A percentile compares a stretch with the other conserved stretches of the same genome.
phyloP scores from a whole-genome alignment of 2,888 invertebrate species.

The Agyllia agylla region DNA sequence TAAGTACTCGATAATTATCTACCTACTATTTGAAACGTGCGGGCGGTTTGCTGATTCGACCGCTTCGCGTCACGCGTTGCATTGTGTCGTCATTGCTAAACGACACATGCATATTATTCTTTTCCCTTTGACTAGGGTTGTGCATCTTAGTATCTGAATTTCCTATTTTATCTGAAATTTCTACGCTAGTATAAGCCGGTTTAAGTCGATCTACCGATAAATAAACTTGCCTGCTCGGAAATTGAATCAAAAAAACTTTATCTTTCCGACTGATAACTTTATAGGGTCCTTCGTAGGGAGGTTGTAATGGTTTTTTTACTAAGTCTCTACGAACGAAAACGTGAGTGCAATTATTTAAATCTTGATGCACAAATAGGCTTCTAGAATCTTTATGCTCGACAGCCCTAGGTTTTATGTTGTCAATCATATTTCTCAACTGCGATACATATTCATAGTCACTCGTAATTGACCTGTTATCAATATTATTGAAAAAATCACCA shows the following conservation, averaged over 20 bases:
- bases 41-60: neutral
- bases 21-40: neutral
- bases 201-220: neutral
- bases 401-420: neutral
- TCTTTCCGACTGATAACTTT: neutral
- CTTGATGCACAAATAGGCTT: neutral
- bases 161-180: neutral
- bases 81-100: neutral
- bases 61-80: neutral
- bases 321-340: conserved; percentile 13
- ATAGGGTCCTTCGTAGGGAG: conserved; percentile 7
- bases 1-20: no score
- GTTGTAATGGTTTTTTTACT: conserved; percentile 7
- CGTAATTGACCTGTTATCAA: neutral
- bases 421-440: neutral
- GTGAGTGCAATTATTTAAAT: neutral
- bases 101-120: neutral
- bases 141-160: neutral
- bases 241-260: neutral
- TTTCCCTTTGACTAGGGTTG: neutral
- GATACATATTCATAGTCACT: neutral
- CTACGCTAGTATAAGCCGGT: neutral
- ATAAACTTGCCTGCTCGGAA: neutral
- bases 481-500: neutral
- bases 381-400: neutral